Evolutionary conservation across 2,888 invertebrate genomes (phyloP).

Genomic region (Electrophaes corylata): DNA sequence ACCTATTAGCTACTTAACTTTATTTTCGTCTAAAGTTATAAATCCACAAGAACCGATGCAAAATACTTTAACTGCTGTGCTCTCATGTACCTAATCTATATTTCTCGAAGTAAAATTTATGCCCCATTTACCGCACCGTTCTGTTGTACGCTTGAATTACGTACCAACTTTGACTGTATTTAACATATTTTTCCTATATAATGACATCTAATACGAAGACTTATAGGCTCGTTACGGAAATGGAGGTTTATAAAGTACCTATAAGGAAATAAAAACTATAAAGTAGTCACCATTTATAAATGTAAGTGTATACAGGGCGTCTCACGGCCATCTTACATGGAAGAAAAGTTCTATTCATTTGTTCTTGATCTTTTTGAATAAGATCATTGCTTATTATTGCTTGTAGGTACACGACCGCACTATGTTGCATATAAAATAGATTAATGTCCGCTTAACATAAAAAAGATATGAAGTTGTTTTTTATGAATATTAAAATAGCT

Average conservation of each 20-base stretch:
- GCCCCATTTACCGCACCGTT: slow-evolving; percentile 69
- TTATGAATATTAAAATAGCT: too few species aligned
- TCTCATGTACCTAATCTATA: slow-evolving; percentile 65
- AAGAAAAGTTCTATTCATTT: too few species aligned
- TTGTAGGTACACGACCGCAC: too few species aligned
- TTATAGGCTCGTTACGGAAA: slow-evolving; percentile 8
- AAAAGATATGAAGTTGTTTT: too few species aligned
- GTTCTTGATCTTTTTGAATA: too few species aligned
- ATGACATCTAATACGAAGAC: slow-evolving; percentile 37
- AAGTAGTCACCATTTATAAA: too few species aligned
- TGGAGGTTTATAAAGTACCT: neutral
- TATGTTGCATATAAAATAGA: too few species aligned
- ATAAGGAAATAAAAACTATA: neutral
- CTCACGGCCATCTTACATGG: too few species aligned
- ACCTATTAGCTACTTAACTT: neutral
- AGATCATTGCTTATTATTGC: too few species aligned
- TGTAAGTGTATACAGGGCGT: too few species aligned
- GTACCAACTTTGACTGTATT: slow-evolving; percentile 59
- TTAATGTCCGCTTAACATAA: too few species aligned
- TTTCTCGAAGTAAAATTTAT: slow-evolving; percentile 75
- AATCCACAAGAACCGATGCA: slow-evolving; percentile 42
- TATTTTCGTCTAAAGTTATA: neutral
- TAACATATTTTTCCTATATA: slow-evolving; percentile 54
- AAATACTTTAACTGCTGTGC: slow-evolving; percentile 55
- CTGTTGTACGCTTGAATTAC: slow-evolving; percentile 61